Conservation (phyloP, 2,888 invertebrate genomes). For the Conomelus anceps region DNA sequence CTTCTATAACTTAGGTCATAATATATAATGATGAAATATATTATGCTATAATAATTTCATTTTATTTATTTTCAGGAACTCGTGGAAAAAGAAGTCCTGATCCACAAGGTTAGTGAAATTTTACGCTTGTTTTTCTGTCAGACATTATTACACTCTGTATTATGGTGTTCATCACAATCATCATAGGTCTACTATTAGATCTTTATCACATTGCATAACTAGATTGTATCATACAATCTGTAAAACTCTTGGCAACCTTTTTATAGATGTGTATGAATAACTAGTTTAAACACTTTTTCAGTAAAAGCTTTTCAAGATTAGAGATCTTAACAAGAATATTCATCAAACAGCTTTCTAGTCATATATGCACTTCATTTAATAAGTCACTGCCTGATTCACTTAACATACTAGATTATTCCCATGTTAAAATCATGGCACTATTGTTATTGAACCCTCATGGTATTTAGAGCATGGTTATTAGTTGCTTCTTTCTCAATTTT, state of each 20-base stretch:
- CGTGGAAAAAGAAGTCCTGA: neutral
- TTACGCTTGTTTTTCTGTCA: neutral
- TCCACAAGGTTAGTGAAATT: neutral
- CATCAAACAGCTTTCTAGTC: neutral
- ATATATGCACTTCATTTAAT: neutral
- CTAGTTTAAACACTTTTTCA: no score
- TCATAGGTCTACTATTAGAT: no score
- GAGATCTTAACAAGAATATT: neutral
- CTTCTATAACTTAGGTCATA: no score
- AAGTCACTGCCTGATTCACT: neutral
- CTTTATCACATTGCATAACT: no score
- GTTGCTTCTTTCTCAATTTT: neutral
- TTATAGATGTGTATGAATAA: neutral
- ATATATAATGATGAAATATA: neutral
- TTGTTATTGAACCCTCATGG: neutral
- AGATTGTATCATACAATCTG: neutral
- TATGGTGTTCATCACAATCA: no score
- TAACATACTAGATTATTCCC: neutral
- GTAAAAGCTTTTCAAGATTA: neutral
- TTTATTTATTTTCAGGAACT: neutral
- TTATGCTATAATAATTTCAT: neutral
- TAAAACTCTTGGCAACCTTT: neutral
- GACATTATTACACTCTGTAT: no score
- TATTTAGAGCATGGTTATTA: no score
- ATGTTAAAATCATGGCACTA: neutral